Evolutionary conservation across 2,888 invertebrate species (phyloP).

Genomic region (Chaetoderma sp.): DNA sequence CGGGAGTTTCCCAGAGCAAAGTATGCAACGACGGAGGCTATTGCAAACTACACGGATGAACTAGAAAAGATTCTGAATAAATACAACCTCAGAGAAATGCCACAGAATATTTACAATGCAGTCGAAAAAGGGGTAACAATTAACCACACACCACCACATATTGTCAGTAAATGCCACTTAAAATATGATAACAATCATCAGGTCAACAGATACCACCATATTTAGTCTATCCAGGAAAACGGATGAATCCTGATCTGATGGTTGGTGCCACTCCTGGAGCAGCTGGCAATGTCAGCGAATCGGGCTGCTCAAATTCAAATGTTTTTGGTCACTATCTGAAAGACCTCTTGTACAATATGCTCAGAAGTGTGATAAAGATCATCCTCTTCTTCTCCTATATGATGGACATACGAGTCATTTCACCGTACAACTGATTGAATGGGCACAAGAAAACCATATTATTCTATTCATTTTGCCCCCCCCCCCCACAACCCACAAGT

Average conservation of each 20-base stretch:
- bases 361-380: constrained; percentile 25
- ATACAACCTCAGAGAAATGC: constrained; percentile 25
- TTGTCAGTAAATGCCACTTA: constrained; percentile 28
- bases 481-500: too few species aligned
- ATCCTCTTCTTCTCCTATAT: constrained; percentile 37
- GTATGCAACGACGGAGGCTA: constrained; percentile 6
- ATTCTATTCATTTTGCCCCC: constrained; percentile 41
- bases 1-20: constrained; percentile 14
- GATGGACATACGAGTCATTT: constrained; percentile 40
- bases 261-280: constrained; percentile 37
- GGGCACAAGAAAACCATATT: constrained; percentile 40
- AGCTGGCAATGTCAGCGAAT: constrained; percentile 19
- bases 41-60: constrained; percentile 23
- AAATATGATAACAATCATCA: constrained; percentile 39
- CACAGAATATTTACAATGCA: constrained; percentile 30
- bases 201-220: constrained; percentile 39
- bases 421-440: constrained; percentile 36
- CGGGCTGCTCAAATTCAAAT: constrained; percentile 26
- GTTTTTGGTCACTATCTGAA: constrained; percentile 36
- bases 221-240: constrained; percentile 36
- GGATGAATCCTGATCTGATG: constrained; percentile 27
- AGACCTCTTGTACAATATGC: constrained; percentile 37
- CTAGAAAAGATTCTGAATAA: constrained; percentile 22
- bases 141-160: constrained; percentile 11
- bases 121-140: constrained; percentile 34